Base-by-base conservation (phyloP, 1,140 invertebrate genomes). In the Caenorhabditis inopinata region DNA sequence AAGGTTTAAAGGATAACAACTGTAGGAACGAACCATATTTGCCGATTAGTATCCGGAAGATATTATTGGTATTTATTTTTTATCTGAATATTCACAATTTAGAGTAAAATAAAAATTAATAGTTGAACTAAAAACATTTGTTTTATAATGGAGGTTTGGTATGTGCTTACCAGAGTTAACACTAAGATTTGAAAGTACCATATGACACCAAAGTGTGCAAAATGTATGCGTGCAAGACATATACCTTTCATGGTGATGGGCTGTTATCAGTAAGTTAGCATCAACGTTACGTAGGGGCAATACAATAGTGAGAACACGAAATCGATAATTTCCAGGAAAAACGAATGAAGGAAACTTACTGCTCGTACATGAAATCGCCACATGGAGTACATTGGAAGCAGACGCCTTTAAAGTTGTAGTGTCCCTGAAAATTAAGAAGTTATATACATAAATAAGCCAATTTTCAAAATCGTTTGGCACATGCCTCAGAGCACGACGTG, bases 361-460 rank as follows among this genome's bases (percentile, higher is more conserved):
- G 58, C 27, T 68, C 58, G n/a, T 68, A 68, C 58, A 68, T 68
- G 58, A 68, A 68, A 18, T 42, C 25, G 3, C 58, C 58, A 16
- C 58, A 68, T 68, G 58, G 58, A 7, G 58, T 68, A 18, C 58
- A 68, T 18, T 38, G 32, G 58, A 68, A 68, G 58, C 58, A 68
- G 5, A 25, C 5, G 16, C 25, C 25, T 14, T 21, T 68, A 32
- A 68, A 68, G n/a, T 21, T 42, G 58, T 38, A 68, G 14, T 68
- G 58, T 21, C 58, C 58, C 32, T 23, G 12, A 42, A 68, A 68
- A 38, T 16, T 16, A 29, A 42, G 38, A 42, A 42, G 6, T 42
- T 42, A 42, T 14, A 42, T 7, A n/a, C n/a, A n/a, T n/a, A n/a
- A n/a, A n/a, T n/a, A n/a, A n/a, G n/a, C n/a, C n/a, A n/a, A n/a